Evolutionary conservation across 1,140 invertebrate species (phyloP).

Genomic region (Calephelis virginiensis): DNA sequence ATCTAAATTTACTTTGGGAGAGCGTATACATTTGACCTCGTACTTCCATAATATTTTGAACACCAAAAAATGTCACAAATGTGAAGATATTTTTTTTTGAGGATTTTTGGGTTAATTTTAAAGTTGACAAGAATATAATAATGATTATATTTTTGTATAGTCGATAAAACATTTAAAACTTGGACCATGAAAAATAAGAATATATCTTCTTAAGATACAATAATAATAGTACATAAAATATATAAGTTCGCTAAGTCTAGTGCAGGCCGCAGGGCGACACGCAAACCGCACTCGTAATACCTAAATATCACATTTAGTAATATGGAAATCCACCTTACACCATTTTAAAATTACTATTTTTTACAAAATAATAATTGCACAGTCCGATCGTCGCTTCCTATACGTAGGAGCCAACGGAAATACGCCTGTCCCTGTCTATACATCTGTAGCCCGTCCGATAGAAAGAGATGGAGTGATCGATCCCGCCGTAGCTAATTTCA

Average conservation of each 20-base stretch:
- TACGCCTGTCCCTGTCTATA: conserved; percentile 36
- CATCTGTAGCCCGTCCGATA: conserved; percentile 34
- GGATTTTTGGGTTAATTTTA: conserved; percentile 73
- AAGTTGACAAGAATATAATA: conserved; percentile 77
- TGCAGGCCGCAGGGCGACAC: conserved; percentile 39
- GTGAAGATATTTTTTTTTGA: conserved; percentile 75
- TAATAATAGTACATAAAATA: conserved; percentile 77
- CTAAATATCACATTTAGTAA: conserved; percentile 78
- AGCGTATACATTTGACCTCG: conserved; percentile 75
- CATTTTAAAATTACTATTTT: conserved; percentile 73
- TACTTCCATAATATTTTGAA: conserved; percentile 71
- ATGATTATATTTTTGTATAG: conserved; percentile 78
- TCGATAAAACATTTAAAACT: conserved; percentile 79
- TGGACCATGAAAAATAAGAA: conserved; percentile 78
- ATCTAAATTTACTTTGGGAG: conserved; percentile 70
- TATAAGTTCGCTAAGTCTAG: conserved; percentile 75
- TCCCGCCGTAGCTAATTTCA: conserved; percentile 68
- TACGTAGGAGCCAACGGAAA: conserved; percentile 39
- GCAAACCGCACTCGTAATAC: conserved; percentile 71
- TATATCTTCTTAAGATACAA: conserved; percentile 77
- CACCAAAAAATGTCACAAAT: conserved; percentile 76
- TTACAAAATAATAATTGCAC: conserved; percentile 79
- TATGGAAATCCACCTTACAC: conserved; percentile 75
- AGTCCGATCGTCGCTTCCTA: conserved; percentile 50
- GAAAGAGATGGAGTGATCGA: conserved; percentile 44